phyloP scores from a whole-genome alignment of 2,113 vertebrate species.

The Recurvirostra avosetta region DNA sequence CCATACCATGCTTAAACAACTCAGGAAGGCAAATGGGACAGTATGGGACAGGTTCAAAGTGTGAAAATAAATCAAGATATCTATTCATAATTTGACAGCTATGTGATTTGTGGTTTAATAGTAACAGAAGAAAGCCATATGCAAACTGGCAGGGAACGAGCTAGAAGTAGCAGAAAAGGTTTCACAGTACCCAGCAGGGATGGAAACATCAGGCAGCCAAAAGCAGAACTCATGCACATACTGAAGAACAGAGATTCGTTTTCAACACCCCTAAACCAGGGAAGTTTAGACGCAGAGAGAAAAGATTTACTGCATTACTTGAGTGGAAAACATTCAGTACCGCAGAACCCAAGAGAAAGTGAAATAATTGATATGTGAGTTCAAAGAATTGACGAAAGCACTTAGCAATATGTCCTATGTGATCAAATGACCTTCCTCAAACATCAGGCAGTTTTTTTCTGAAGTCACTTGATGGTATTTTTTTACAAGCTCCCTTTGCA shows the following conservation, averaged over 20 bases:
- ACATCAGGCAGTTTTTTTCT: not conserved
- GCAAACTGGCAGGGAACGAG: not conserved
- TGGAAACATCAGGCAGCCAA: not conserved
- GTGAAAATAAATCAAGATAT: not conserved
- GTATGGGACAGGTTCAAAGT: not conserved
- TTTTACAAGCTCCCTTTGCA: not conserved
- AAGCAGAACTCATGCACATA: not conserved
- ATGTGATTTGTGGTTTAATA: not conserved
- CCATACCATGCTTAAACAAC: not conserved
- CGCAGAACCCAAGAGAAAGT: not conserved
- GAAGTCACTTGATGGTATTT: fast-evolving
- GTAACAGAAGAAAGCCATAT: not conserved
- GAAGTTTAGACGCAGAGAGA: not conserved
- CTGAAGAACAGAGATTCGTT: not conserved
- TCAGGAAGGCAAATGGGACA: not conserved
- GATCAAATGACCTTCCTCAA: not conserved
- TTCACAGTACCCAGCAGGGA: not conserved
- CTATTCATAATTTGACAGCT: not conserved
- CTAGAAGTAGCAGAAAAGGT: not conserved
- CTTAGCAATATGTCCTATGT: not conserved
- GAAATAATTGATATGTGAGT: not conserved
- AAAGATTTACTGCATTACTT: not conserved
- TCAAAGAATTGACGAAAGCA: not conserved
- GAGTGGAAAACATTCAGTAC: not conserved
- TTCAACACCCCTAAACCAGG: not conserved